These are phyloP conservation scores for Enteromius treurensis DNA, from an alignment of 2,797 vertebrate genomes.

Conservation along the genomic window DNA sequence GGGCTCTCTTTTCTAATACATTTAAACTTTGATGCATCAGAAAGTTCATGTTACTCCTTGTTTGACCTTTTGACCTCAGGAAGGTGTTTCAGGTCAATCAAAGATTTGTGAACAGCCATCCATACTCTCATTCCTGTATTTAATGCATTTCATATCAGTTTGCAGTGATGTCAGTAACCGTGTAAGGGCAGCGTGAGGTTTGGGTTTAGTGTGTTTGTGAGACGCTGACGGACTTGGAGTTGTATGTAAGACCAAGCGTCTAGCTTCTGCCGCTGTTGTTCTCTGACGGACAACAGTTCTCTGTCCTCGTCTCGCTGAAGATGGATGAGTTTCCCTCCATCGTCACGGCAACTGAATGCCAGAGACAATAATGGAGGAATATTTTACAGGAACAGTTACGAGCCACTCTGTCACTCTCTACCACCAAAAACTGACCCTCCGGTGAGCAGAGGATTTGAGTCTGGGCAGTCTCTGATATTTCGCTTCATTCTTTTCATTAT, in stretches of 20 bases:
- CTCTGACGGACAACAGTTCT: no score
- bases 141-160: not conserved
- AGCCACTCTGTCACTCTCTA: constrained; percentile 14
- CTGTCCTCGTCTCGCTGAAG: constrained; percentile 60
- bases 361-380: constrained; percentile 51
- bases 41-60: not conserved
- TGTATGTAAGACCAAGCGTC: constrained; percentile 9
- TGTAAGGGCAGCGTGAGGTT: not conserved
- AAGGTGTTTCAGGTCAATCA: no score
- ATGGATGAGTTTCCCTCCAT: constrained; percentile 63
- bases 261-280: constrained; percentile 28
- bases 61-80: no score
- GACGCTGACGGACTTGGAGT: not conserved
- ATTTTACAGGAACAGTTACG: constrained; percentile 29
- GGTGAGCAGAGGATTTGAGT: not conserved
- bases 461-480: not conserved
- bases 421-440: not conserved
- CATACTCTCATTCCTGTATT: not conserved
- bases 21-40: not conserved
- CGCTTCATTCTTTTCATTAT: not conserved
- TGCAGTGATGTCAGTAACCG: not conserved
- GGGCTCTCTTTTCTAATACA: not conserved
- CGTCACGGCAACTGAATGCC: constrained; percentile 62
- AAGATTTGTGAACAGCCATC: no score
- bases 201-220: not conserved